These are phyloP conservation scores for Sarcophaga subvicina DNA, from an alignment of 2,888 invertebrate genomes.

Conservation along the genomic window DNA sequence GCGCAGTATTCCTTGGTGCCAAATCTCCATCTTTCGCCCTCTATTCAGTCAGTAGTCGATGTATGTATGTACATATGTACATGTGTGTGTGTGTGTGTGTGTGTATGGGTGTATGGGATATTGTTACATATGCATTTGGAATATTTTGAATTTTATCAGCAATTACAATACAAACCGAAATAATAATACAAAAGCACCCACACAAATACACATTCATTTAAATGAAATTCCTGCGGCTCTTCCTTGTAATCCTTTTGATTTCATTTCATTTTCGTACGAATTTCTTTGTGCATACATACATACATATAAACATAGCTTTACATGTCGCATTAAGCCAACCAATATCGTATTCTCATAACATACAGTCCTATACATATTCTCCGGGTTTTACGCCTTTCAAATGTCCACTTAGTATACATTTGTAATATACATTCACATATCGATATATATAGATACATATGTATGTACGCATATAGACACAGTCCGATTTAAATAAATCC, in stretches of 20 bases:
- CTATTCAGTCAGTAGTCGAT: too few relatives aligned
- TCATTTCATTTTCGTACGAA: not conserved
- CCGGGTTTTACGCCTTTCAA: too few relatives aligned
- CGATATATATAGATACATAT: not conserved
- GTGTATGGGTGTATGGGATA: not conserved
- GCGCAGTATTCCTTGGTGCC: too few relatives aligned
- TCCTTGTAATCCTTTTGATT: slow-evolving; percentile 29
- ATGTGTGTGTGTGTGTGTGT: not conserved
- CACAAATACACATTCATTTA: not conserved
- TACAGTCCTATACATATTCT: too few relatives aligned
- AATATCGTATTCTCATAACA: too few relatives aligned
- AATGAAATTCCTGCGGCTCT: slow-evolving; percentile 43
- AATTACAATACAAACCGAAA: slow-evolving; percentile 40
- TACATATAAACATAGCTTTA: too few relatives aligned
- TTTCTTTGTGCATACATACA: too few relatives aligned
- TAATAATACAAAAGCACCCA: not conserved
- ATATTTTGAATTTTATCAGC: slow-evolving; percentile 46
- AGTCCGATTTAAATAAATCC: too few relatives aligned
- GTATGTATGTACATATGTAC: not conserved
- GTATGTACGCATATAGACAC: slow-evolving; percentile 60
- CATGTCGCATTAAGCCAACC: too few relatives aligned
- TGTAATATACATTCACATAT: not conserved
- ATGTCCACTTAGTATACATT: too few relatives aligned
- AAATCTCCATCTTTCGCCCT: too few relatives aligned
- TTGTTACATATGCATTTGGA: slow-evolving; percentile 1